Evolutionary conservation across 2,113 vertebrate genomes (phyloP).

Genomic region (Pterocles burchelli): DNA sequence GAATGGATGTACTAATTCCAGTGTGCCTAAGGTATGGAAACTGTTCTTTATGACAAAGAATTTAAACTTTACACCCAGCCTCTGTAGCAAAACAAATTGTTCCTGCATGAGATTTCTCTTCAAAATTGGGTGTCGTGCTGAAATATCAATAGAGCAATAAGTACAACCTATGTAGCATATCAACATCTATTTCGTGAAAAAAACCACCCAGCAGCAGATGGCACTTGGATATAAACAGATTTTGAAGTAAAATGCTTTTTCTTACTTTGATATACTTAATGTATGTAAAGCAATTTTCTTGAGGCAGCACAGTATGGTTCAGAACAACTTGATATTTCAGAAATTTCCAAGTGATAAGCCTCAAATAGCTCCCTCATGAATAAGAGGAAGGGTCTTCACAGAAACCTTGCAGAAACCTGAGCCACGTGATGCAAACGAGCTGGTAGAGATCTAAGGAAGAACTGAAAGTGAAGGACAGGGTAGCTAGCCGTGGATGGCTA

Average conservation of each 20-base stretch:
- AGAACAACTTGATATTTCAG: conserved; percentile 37
- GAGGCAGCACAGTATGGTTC: conserved; percentile 8
- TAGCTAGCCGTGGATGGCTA: background rate
- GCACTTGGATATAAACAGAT: conserved; percentile 52
- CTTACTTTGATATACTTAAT: conserved; percentile 25
- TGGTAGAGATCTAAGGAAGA: background rate
- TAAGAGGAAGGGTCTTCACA: background rate
- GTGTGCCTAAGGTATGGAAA: background rate
- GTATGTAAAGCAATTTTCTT: conserved; percentile 47
- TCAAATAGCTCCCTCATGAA: background rate
- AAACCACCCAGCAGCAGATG: conserved; percentile 18
- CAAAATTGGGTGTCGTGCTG: background rate
- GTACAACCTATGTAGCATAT: background rate
- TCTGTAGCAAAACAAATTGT: background rate
- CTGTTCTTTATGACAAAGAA: background rate
- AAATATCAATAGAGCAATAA: conserved; percentile 32
- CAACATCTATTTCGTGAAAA: background rate
- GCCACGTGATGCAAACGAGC: background rate
- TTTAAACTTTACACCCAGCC: background rate
- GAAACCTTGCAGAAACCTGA: background rate
- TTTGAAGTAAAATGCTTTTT: conserved; percentile 37
- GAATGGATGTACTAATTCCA: background rate
- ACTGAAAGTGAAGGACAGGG: background rate
- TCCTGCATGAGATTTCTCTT: conserved; percentile 20
- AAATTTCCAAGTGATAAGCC: conserved; percentile 15